phyloP scores from a whole-genome alignment of 2,888 invertebrate genomes.

The Rhagonycha fulva region DNA sequence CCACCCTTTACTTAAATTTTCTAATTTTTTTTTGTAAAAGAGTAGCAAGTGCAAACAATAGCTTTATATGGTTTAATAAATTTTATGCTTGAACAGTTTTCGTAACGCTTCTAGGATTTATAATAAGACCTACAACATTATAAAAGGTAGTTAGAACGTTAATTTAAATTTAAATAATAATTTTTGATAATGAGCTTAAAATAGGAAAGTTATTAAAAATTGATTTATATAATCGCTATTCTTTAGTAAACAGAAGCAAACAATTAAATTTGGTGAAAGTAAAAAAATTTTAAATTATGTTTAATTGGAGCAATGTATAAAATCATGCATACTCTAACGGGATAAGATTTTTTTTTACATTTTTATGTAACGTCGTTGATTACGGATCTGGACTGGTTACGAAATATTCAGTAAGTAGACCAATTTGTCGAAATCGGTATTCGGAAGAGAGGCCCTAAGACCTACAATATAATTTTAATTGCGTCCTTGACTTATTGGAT shows the following conservation, averaged over 20 bases:
- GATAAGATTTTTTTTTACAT: neutral
- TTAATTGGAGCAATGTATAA: neutral
- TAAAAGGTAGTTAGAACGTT: neutral
- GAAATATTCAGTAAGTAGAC: neutral
- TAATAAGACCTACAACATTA: neutral
- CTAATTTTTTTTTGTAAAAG: neutral
- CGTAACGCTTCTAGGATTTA: neutral
- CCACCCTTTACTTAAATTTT: neutral
- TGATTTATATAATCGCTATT: neutral
- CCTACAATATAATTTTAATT: neutral
- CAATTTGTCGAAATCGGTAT: neutral
- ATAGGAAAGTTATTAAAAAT: neutral
- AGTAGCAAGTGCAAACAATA: neutral
- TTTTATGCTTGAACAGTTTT: neutral
- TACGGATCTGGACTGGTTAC: neutral
- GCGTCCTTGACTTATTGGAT: constrained; percentile 14
- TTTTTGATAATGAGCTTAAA: neutral
- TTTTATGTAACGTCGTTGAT: neutral
- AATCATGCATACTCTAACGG: neutral
- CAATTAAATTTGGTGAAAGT: neutral
- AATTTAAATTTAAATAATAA: neutral
- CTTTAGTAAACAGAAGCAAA: neutral
- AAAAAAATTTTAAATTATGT: neutral
- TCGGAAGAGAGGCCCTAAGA: neutral
- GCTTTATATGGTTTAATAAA: neutral